These are phyloP conservation scores for Numida meleagris DNA, from an alignment of 2,113 vertebrate genomes.

Conservation along the genomic window DNA sequence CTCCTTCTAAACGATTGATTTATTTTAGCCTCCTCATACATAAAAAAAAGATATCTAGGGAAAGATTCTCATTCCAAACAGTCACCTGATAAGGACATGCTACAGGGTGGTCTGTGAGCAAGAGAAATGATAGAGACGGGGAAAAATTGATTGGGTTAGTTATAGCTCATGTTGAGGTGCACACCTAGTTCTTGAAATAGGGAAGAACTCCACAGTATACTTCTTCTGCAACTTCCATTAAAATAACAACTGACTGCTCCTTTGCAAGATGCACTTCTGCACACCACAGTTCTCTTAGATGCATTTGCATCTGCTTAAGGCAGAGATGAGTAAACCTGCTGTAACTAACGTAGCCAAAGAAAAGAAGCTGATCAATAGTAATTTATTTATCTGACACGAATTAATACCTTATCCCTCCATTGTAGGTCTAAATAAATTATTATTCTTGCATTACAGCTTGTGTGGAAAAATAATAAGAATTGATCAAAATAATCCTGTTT, in stretches of 20 bases:
- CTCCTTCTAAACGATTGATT: neutral
- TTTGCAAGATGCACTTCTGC: neutral
- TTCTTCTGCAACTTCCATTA: accelerated
- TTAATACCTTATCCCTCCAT: accelerated
- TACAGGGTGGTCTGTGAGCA: neutral
- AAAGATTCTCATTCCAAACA: neutral
- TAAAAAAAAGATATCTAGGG: neutral
- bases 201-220: neutral
- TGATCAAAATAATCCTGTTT: neutral
- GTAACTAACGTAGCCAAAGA: neutral
- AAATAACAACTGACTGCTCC: neutral
- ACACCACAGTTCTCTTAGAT: neutral
- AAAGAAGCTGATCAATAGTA: neutral
- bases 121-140: accelerated
- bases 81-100: neutral
- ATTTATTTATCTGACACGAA: neutral
- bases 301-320: accelerated
- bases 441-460: neutral
- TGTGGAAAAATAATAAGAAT: neutral
- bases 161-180: neutral
- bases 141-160: neutral
- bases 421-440: neutral
- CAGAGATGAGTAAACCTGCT: neutral
- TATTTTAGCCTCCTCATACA: neutral
- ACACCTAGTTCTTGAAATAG: accelerated